Conservation (phyloP, 2,888 invertebrate genomes). For the Trissonchulus sp. region DNA sequence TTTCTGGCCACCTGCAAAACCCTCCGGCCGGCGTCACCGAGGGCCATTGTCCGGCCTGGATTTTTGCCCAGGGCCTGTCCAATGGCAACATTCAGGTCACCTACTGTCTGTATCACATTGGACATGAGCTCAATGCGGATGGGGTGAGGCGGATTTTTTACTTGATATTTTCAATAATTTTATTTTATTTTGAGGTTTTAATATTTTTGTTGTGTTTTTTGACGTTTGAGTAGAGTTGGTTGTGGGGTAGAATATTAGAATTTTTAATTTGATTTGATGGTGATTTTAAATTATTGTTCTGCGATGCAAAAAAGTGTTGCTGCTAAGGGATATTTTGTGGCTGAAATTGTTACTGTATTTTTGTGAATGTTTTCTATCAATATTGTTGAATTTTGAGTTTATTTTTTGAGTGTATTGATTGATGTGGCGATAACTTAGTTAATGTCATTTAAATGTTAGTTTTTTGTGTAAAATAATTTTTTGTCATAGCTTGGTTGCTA, state of each 20-base stretch:
- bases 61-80: constrained; percentile 23
- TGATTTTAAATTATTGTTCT: too few species aligned
- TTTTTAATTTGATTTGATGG: too few species aligned
- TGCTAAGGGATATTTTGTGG: too few species aligned
- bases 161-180: too few species aligned
- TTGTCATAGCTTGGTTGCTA: too few species aligned
- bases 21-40: constrained; percentile 26
- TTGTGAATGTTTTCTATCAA: too few species aligned
- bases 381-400: too few species aligned
- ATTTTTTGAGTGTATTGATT: neutral
- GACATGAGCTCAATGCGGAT: constrained; percentile 25
- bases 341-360: too few species aligned
- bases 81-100: constrained; percentile 24
- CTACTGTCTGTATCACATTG: constrained; percentile 28
- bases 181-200: neutral
- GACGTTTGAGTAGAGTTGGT: neutral
- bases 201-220: neutral
- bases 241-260: neutral
- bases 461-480: too few species aligned
- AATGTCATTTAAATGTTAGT: too few species aligned
- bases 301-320: too few species aligned
- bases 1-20: constrained; percentile 18
- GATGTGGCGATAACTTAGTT: too few species aligned
- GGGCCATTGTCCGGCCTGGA: constrained; percentile 28
- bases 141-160: constrained; percentile 5